phyloP scores from a whole-genome alignment of 2,888 invertebrate species.

The Hermodice carunculata region DNA sequence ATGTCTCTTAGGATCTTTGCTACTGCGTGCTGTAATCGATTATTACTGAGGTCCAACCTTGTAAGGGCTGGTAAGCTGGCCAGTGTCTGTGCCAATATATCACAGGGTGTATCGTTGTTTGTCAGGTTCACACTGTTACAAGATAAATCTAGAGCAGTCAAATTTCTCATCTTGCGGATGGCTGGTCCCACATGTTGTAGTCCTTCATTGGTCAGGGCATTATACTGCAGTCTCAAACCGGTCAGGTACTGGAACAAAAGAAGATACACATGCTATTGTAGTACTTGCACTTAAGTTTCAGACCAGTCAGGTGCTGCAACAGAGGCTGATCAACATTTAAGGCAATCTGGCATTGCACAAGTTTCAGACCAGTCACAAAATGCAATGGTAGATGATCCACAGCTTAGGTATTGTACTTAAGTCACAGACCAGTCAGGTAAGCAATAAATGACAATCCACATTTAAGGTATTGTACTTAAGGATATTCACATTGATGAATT shows the following conservation, averaged over 20 bases:
- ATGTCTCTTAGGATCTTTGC: conserved; percentile 47
- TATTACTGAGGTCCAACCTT: conserved; percentile 63
- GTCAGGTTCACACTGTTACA: conserved; percentile 58
- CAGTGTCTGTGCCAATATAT: conserved; percentile 43
- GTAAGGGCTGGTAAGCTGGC: conserved; percentile 44
- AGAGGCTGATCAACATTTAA: no score
- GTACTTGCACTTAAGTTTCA: no score
- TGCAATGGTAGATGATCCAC: not conserved
- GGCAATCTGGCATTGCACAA: no score
- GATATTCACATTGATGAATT: no score
- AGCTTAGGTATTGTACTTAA: not conserved
- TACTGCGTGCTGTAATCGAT: conserved; percentile 53
- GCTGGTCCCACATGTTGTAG: conserved; percentile 52
- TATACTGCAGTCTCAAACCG: conserved; percentile 61
- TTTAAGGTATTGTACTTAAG: no score
- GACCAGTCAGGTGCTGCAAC: no score
- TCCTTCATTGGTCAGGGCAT: conserved; percentile 54
- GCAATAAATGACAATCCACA: no score
- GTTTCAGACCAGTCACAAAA: not conserved
- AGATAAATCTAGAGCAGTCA: conserved; percentile 62
- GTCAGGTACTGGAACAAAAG: conserved; percentile 52
- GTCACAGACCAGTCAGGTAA: not conserved
- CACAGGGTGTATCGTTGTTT: conserved; percentile 44
- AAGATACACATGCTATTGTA: no score
- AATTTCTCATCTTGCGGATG: conserved; percentile 47